A percentile compares a stretch with the other conserved stretches of the same genome.
Conservation (phyloP, 35 echinoderm and acorn worm genomes). For the Lytechinus pictus region DNA sequence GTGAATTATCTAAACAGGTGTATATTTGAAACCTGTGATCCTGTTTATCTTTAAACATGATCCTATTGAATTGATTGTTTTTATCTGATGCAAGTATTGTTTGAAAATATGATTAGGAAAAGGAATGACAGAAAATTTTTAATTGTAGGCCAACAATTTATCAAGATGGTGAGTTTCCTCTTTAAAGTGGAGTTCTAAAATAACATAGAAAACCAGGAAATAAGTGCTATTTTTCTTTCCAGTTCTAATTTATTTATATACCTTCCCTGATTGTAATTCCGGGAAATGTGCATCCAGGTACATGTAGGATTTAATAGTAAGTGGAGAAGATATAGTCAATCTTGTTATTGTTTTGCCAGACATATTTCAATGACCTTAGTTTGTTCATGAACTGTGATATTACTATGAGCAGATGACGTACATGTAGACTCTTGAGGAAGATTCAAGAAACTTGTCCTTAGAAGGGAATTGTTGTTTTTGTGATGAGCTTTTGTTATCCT, state of each 20-base stretch:
- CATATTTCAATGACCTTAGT: not conserved
- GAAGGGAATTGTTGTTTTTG: not conserved
- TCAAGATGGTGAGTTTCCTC: not conserved
- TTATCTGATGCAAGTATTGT: too few species aligned
- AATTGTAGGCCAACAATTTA: too few species aligned
- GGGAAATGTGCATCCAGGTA: not conserved
- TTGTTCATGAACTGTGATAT: not conserved
- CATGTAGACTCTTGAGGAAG: not conserved
- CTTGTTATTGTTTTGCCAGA: not conserved
- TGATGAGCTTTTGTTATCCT: not conserved
- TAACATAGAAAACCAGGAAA: not conserved
- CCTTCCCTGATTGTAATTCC: not conserved
- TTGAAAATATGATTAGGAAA: too few species aligned
- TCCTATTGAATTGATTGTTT: too few species aligned
- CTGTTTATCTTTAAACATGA: too few species aligned
- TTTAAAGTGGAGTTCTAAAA: not conserved
- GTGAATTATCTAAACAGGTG: too few species aligned
- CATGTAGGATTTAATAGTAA: not conserved
- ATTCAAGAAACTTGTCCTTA: not conserved
- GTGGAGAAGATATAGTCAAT: not conserved
- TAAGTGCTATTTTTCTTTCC: not conserved
- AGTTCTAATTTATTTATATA: not conserved
- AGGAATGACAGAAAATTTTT: too few species aligned
- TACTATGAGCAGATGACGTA: not conserved
- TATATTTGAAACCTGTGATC: too few species aligned